These are phyloP conservation scores for Megalops atlanticus DNA, from an alignment of 2,113 vertebrate species.

Conservation along the genomic window DNA sequence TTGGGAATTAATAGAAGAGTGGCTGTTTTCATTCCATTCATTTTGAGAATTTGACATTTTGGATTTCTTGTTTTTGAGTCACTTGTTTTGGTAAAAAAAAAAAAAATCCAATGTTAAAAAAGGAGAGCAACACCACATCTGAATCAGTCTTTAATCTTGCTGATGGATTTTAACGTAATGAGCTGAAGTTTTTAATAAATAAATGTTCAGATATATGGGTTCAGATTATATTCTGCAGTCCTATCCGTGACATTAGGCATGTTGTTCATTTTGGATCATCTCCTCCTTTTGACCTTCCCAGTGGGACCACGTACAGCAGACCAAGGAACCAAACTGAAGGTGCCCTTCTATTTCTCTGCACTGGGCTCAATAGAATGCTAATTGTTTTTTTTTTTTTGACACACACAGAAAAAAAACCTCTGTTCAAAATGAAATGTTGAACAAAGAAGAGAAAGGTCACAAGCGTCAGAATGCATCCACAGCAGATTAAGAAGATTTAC, in stretches of 20 bases:
- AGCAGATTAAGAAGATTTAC: constrained; percentile 2
- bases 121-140: not conserved
- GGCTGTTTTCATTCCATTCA: not conserved
- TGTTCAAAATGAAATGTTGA: not conserved
- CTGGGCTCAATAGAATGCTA: not conserved
- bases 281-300: too few relatives aligned
- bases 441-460: not conserved
- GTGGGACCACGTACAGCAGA: too few relatives aligned
- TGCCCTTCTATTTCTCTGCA: not conserved
- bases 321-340: too few relatives aligned
- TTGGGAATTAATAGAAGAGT: not conserved
- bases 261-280: too few relatives aligned
- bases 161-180: not conserved
- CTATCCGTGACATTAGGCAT: not conserved
- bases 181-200: not conserved
- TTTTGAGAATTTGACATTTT: not conserved
- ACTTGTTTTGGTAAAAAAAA: not conserved
- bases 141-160: not conserved
- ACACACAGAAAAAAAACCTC: not conserved
- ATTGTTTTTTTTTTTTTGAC: not conserved
- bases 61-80: not conserved
- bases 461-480: constrained; percentile 9
- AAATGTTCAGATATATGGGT: not conserved
- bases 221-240: not conserved
- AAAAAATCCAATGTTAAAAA: not conserved